Evolutionary conservation across 2,797 vertebrate species (phyloP).

Genomic region (Fistularia tabacaria): DNA sequence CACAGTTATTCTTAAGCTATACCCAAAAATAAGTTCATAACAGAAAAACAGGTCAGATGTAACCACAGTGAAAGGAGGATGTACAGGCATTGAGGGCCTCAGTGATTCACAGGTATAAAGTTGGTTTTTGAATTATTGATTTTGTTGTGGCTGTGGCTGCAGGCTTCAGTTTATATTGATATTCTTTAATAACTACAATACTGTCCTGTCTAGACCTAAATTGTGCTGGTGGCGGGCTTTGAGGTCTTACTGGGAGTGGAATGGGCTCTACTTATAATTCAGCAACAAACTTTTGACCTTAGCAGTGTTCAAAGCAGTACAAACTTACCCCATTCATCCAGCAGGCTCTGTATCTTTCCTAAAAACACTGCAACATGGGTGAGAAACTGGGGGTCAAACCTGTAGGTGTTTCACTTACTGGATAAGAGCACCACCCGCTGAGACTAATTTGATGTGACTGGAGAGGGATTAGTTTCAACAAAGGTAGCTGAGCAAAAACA

Average conservation of each 20-base stretch:
- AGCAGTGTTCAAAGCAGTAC: no score
- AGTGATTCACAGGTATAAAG: conserved; percentile 33
- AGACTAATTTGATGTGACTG: no score
- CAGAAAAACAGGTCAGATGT: conserved; percentile 4
- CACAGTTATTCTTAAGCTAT: background rate
- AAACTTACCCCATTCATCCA: no score
- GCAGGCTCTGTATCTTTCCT: no score
- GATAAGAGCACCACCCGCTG: no score
- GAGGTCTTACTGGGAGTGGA: conserved; percentile 10
- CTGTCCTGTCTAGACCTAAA: conserved; percentile 23
- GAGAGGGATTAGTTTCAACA: conserved; percentile 7
- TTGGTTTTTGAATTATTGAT: conserved; percentile 52
- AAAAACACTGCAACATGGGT: no score
- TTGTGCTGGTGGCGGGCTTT: conserved; percentile 30
- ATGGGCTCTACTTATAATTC: no score
- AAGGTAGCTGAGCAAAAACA: conserved; percentile 5
- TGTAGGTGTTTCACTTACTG: no score
- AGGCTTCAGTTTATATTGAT: conserved; percentile 35
- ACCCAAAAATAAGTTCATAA: conserved; percentile 1
- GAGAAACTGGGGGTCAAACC: no score
- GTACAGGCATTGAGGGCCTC: conserved; percentile 9
- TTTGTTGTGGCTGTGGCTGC: conserved; percentile 17
- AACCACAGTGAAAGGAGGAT: background rate
- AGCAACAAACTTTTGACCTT: no score
- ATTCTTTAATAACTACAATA: conserved; percentile 36